phyloP scores from a whole-genome alignment of 2,797 vertebrate genomes.

The Mallotus villosus region DNA sequence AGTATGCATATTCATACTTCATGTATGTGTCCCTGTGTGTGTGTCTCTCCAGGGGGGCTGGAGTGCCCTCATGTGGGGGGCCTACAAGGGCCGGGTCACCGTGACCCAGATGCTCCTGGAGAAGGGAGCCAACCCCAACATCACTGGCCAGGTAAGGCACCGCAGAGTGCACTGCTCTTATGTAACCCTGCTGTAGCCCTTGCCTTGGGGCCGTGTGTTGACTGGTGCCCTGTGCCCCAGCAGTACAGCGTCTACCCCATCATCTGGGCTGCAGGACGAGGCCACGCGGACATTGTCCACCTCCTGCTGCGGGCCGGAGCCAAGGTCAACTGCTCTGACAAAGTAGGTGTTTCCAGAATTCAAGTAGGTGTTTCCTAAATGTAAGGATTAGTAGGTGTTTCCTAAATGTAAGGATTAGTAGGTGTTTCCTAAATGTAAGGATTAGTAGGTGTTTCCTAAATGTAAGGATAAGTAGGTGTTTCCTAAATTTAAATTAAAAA shows the following conservation, averaged over 20 bases:
- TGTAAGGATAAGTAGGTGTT: no score
- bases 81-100: constrained; percentile 90
- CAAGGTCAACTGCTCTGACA: constrained; percentile 99
- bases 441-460: no score
- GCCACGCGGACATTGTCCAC: constrained; percentile 90
- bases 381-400: no score
- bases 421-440: no score
- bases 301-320: constrained; percentile 89
- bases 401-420: no score
- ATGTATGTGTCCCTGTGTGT: neutral
- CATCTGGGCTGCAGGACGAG: constrained; percentile 97
- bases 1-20: neutral
- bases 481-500: no score
- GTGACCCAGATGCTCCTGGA: constrained; percentile 87
- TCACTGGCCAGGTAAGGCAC: constrained; percentile 89
- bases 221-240: constrained; percentile 56
- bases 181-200: neutral
- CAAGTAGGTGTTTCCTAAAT: no score
- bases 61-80: constrained; percentile 97
- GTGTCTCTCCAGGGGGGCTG: constrained; percentile 85
- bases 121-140: constrained; percentile 91
- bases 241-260: constrained; percentile 98
- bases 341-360: constrained; percentile 71
- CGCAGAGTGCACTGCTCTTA: neutral
- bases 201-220: constrained; percentile 19